phyloP scores from a whole-genome alignment of 1,140 invertebrate species.

The Halotydeus destructor region DNA sequence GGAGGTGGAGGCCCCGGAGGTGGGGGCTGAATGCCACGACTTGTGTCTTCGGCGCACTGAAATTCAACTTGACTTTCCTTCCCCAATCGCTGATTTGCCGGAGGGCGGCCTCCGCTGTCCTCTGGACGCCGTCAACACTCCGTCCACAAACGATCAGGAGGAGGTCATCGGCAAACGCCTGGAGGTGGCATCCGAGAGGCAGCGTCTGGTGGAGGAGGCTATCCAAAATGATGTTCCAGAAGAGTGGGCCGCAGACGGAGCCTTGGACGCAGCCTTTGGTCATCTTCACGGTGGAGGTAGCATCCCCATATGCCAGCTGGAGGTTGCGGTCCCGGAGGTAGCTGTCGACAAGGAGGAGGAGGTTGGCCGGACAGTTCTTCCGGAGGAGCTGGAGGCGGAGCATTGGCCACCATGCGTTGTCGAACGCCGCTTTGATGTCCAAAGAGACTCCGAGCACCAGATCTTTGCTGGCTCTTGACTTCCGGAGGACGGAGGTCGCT shows the following conservation, averaged over 20 bases:
- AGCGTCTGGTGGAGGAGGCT: constrained; percentile 7
- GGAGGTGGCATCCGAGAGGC: constrained; percentile 6
- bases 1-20: background rate
- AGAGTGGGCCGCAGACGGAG: constrained; percentile 9
- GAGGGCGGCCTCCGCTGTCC: background rate
- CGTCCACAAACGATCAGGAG: background rate
- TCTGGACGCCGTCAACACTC: background rate
- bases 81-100: constrained; percentile 8
- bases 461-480: background rate
- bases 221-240: constrained; percentile 11
- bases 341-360: background rate
- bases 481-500: background rate
- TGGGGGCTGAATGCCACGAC: background rate
- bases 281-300: constrained; percentile 3
- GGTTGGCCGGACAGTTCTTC: background rate
- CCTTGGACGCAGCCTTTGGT: constrained; percentile 11
- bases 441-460: background rate
- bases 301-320: background rate
- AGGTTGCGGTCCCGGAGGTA: constrained; percentile 1
- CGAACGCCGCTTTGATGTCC: constrained; percentile 5
- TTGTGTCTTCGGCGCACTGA: constrained; percentile 7
- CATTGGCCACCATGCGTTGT: constrained; percentile 8
- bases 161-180: constrained; percentile 11
- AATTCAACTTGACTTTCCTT: constrained; percentile 7
- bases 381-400: background rate